Evolutionary conservation across 2,888 invertebrate species (phyloP).

Genomic region (Hedya salicella): DNA sequence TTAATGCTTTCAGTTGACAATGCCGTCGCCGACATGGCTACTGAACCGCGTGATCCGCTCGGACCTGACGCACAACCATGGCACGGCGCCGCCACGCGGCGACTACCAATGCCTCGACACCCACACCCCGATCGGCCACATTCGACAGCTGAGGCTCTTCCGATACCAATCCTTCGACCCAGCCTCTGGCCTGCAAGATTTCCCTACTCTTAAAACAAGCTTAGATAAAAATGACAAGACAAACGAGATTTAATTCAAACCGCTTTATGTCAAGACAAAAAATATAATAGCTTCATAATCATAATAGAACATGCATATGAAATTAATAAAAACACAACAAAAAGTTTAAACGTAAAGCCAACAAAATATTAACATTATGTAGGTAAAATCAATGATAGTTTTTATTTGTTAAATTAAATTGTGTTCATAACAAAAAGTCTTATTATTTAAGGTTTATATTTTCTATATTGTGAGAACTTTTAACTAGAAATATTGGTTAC

Average conservation of each 20-base stretch:
- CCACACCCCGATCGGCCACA: constrained; percentile 77
- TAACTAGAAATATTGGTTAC: too few relatives aligned
- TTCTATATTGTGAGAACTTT: neutral
- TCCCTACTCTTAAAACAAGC: constrained; percentile 57
- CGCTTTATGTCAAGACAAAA: constrained; percentile 51
- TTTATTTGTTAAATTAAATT: constrained; percentile 1
- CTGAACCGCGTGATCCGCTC: constrained; percentile 77
- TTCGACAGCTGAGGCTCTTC: constrained; percentile 69
- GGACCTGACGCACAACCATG: constrained; percentile 75
- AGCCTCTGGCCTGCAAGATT: constrained; percentile 69
- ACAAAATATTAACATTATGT: constrained; percentile 27
- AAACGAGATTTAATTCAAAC: constrained; percentile 53
- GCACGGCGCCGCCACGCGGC: constrained; percentile 75
- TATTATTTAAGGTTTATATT: neutral
- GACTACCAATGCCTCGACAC: constrained; percentile 78
- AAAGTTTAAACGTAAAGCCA: constrained; percentile 43
- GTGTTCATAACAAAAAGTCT: neutral
- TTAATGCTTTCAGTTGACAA: constrained; percentile 67
- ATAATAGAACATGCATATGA: constrained; percentile 48
- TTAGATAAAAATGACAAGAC: constrained; percentile 51
- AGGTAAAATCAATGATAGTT: neutral
- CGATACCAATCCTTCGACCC: constrained; percentile 76
- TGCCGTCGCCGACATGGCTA: constrained; percentile 71
- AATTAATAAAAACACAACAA: constrained; percentile 47
- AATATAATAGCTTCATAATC: constrained; percentile 44